Percentiles rank a stretch among this genome's conserved stretches.
Evolutionary conservation across 2,797 vertebrate genomes (phyloP).

Genomic region (Hypotaenidia okinawae): DNA sequence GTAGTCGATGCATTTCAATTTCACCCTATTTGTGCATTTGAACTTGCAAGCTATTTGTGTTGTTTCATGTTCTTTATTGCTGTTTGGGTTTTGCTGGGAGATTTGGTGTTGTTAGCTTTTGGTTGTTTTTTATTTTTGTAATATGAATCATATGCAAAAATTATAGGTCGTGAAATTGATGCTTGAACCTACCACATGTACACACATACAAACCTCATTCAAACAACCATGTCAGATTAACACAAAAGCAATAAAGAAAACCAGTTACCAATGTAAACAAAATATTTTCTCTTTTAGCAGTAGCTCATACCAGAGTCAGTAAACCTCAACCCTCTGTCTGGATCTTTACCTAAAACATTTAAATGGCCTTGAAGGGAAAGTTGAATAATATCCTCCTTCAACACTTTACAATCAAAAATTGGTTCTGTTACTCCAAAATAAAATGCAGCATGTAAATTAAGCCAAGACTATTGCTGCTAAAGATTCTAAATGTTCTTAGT

Average conservation of each 20-base stretch:
- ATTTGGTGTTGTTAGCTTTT: not conserved
- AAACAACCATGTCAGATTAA: not conserved
- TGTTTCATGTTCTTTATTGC: not conserved
- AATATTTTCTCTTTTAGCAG: not conserved
- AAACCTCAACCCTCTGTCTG: not conserved
- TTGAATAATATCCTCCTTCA: not conserved
- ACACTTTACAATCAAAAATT: not conserved
- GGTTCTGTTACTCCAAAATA: not conserved
- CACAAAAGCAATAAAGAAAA: not conserved
- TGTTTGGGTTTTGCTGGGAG: not conserved
- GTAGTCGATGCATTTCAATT: not conserved
- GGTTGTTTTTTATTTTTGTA: not conserved
- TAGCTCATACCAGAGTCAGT: not conserved
- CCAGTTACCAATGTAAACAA: not conserved
- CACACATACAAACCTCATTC: not conserved
- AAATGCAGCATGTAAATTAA: too few species aligned
- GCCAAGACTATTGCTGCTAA: too few species aligned
- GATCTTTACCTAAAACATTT: not conserved
- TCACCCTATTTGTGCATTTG: conserved; percentile 40
- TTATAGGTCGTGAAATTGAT: not conserved
- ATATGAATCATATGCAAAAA: not conserved
- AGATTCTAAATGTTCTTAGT: too few species aligned
- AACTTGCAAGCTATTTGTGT: not conserved
- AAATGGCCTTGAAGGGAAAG: not conserved
- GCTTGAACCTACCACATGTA: not conserved